Percentiles rank a stretch among this genome's conserved stretches.
Evolutionary conservation across 2,113 vertebrate genomes (phyloP).

Genomic region (Halcyon malimbica): DNA sequence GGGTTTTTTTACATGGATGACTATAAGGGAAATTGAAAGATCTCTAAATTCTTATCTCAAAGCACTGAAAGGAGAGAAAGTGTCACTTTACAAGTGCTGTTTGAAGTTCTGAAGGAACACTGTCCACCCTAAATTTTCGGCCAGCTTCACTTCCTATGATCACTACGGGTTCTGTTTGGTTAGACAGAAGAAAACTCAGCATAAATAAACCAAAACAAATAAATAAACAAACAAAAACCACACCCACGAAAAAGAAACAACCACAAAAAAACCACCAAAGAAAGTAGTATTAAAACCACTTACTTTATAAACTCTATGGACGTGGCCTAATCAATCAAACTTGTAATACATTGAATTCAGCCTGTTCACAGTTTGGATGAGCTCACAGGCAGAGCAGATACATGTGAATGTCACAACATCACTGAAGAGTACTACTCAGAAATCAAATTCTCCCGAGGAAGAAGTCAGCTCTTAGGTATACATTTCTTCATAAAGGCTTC

Average conservation of each 20-base stretch:
- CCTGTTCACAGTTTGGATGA: slow-evolving; percentile 79
- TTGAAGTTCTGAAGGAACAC: neutral
- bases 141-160: neutral
- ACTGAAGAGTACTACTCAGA: slow-evolving; percentile 82
- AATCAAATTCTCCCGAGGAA: slow-evolving; percentile 78
- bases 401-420: slow-evolving; percentile 83
- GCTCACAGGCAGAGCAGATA: slow-evolving; percentile 80
- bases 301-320: slow-evolving; percentile 81
- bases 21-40: neutral
- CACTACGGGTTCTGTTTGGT: neutral
- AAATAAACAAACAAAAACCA: neutral
- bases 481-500: neutral
- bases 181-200: neutral
- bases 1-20: neutral
- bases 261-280: neutral
- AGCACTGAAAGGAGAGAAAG: neutral
- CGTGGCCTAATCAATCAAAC: slow-evolving; percentile 75
- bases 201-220: neutral
- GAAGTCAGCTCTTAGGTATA: neutral
- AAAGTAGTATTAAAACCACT: neutral
- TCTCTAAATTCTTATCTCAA: neutral
- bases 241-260: no score
- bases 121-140: neutral
- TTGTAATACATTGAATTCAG: slow-evolving; percentile 82
- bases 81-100: neutral